These are phyloP conservation scores for Pelecanoides urinatrix DNA, from an alignment of 2,113 vertebrate species.

Conservation along the genomic window DNA sequence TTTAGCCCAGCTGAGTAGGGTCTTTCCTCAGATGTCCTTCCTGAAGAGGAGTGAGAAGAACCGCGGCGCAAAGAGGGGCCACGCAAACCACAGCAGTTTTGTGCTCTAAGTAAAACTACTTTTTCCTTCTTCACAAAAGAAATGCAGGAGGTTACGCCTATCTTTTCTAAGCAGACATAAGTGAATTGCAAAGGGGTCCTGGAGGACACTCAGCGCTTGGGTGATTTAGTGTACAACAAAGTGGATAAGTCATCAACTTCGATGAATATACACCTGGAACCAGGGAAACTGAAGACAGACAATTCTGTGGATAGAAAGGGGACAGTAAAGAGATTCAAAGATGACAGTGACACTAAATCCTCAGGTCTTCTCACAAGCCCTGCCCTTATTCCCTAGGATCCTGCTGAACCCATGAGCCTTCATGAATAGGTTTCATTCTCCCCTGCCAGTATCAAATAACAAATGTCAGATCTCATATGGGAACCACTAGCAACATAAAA, in stretches of 20 bases:
- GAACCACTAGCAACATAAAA: conserved; percentile 48
- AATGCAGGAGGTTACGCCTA: neutral
- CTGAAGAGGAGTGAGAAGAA: neutral
- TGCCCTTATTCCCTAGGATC: conserved; percentile 36
- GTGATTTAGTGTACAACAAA: conserved; percentile 48
- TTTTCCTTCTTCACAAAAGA: neutral
- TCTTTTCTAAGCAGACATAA: neutral
- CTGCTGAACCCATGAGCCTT: conserved; percentile 44
- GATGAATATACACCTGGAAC: conserved; percentile 42
- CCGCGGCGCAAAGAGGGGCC: neutral
- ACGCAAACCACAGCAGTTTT: neutral
- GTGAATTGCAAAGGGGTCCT: neutral
- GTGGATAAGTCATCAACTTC: conserved; percentile 30
- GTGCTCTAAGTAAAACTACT: neutral
- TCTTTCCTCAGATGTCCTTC: neutral
- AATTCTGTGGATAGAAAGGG: neutral
- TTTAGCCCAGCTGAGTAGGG: neutral
- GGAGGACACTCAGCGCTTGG: conserved; percentile 22
- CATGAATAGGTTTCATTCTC: conserved; percentile 46
- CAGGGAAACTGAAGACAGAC: conserved; percentile 16
- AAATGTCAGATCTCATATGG: conserved; percentile 51
- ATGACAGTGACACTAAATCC: conserved; percentile 66
- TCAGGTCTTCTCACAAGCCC: conserved; percentile 38
- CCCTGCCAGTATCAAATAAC: conserved; percentile 53
- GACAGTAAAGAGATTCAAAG: conserved; percentile 37